Base-by-base conservation (phyloP, 2,113 vertebrate species). In the Prionailurus bengalensis region DNA sequence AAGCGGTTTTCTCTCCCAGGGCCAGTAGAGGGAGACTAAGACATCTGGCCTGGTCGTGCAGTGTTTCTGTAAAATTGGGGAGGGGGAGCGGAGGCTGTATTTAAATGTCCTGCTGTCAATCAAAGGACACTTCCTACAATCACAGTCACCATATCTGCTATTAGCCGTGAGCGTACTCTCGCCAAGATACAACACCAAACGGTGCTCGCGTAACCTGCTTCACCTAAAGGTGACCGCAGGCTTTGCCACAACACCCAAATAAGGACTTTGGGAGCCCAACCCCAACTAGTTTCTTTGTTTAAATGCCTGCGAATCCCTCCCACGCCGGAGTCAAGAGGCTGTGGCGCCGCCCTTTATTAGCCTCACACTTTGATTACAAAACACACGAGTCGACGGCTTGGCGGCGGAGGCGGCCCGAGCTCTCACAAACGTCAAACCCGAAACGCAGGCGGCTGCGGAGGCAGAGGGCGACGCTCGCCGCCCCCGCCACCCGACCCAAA, bases 61-160 rank as follows among this genome's bases (percentile, higher is more conserved):
- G 97, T 96, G 98, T 98, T 98, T 98, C 99, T 98, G 98, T 98
- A 98, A 97, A 98, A 98, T 94, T 98, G 98, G 98, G 98, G 98
- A 82, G 96, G 96, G 96, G 96, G 53, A 83, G 96, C 51, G 96
- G 96, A 94, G 97, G 97, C 94, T 94, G 98, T 96, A 99, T 99
- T 99, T 99, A 99, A 99, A 99, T 99, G 98, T 96, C 99, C 99
- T 98, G 98, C 99, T 99, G 99, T 99, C 99, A 99, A 99, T 99
- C 99, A 99, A 98, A 94, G 91, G 94, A 95, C 97, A 98, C 98
- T 98, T 98, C 98, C 98, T 94, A 98, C 98, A 97, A 98, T 98
- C 98, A 93, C 98, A 95, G 96, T 92, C 98, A 58, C 96, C 95
- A 93, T 92, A 94, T 87, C 95, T 74, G 97, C 97, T 89, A 83